Evolutionary conservation across 64 coral and sea anemone species (phyloP), one percentile per base, ranked within the genome.

Genomic region (Acropora tenuis): DNA sequence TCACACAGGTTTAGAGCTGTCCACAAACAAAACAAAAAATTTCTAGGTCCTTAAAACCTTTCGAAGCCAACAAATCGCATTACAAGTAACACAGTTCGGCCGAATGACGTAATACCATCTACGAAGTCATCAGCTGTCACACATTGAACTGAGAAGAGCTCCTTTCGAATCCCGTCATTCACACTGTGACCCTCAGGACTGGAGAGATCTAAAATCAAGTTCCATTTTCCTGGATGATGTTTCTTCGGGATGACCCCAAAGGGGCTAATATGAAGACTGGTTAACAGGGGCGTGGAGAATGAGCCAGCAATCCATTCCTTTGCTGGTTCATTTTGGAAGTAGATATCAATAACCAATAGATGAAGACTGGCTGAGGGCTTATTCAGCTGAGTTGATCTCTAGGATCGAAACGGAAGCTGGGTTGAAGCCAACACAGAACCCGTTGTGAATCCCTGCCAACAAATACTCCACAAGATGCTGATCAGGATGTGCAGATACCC

Each of bases 341-440:
- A 93, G 9, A 73, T 8, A 41, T 88, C 75, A 58, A 88, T 93
- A 3, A 88, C 76, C 9, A 40, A 41, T 5, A 75, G 73, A 11
- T 93, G 81, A 17, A 88, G 57, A 5, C 18, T 15, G 0, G 91
- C 84, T 10, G 84, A 93, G 48, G 12, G 75, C 60, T 57, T 88
- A 82, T 93, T 93, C 12, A 69, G 61, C 4, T 41, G 4, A 8
- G 68, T 69, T 3, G 80, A 84, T 76, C 49, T 91, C 2, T 76
- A 68, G 16, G 76, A 89, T n/a, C n/a, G n/a, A n/a, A 2, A 48
- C 41, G 1, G 59, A 61, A 13, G 17, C 7, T 5, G 11, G n/a
- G 41, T 82, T 17, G 68, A 91, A 91, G 19, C 65, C 61, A 11
- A 83, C 15, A n/a, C 49, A 46, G 20, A 91, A 91, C 9, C 89